A percentile compares a stretch with the other conserved stretches of the same genome.
phyloP scores from a whole-genome alignment of 2,113 vertebrate genomes.

The Nettapus auritus region DNA sequence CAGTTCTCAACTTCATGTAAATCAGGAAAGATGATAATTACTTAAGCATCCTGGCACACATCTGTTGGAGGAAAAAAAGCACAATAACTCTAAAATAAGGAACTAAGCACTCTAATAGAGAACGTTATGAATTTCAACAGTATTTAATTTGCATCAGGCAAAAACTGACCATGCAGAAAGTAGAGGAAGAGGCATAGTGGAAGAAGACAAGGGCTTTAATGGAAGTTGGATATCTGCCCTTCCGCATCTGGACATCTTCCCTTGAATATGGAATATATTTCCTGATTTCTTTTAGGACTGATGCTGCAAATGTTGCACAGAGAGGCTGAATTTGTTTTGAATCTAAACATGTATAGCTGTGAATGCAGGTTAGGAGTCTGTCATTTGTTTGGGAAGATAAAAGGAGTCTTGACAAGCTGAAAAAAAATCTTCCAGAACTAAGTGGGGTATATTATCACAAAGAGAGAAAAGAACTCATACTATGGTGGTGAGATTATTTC shows the following conservation, averaged over 20 bases:
- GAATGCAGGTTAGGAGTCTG: not conserved
- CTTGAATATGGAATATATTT: not conserved
- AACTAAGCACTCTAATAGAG: not conserved
- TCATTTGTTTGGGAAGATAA: not conserved
- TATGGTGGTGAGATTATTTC: not conserved
- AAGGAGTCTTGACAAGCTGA: not conserved
- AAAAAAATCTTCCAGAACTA: not conserved
- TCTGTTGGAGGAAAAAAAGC: not conserved
- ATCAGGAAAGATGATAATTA: not conserved
- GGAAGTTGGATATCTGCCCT: not conserved
- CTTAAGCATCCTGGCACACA: not conserved
- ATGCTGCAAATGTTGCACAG: not conserved
- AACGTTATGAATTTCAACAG: not conserved
- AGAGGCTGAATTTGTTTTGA: not conserved
- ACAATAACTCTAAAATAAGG: not conserved
- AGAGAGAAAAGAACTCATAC: not conserved
- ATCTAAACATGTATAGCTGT: not conserved
- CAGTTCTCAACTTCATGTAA: not conserved
- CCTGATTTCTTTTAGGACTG: not conserved
- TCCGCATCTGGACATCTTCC: not conserved
- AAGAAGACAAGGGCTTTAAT: not conserved
- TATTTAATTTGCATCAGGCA: not conserved
- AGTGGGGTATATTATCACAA: not conserved
- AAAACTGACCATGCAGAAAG: not conserved
- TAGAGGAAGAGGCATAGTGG: not conserved